phyloP scores from a whole-genome alignment of 2,113 vertebrate genomes.

The Asarcornis scutulata region DNA sequence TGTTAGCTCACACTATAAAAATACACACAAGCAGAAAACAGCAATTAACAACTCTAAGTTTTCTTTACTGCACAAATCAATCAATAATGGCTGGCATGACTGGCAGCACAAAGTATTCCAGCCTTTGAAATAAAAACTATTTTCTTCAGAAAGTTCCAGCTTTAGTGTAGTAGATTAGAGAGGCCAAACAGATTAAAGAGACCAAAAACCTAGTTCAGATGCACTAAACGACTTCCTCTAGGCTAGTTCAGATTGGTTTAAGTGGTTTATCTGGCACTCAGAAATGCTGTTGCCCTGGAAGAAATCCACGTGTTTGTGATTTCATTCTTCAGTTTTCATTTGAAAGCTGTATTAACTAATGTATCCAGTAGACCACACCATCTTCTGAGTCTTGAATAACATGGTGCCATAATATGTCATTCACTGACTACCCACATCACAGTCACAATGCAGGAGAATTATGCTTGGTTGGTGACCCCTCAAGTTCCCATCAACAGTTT shows the following conservation, averaged over 20 bases:
- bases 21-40: constrained; percentile 62
- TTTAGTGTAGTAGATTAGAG: not conserved
- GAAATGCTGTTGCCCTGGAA: constrained; percentile 19
- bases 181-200: constrained; percentile 7
- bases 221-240: not conserved
- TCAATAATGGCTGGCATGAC: constrained; percentile 52
- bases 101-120: constrained; percentile 46
- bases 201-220: not conserved
- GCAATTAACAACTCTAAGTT: constrained; percentile 59
- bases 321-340: constrained; percentile 17
- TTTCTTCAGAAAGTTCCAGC: constrained; percentile 23
- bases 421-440: constrained; percentile 57
- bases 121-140: constrained; percentile 19
- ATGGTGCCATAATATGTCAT: constrained; percentile 14
- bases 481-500: constrained; percentile 13
- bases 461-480: constrained; percentile 42
- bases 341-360: constrained; percentile 37
- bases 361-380: constrained; percentile 56
- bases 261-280: constrained; percentile 32
- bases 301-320: constrained; percentile 57
- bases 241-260: constrained; percentile 17
- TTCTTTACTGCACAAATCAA: constrained; percentile 47
- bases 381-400: constrained; percentile 50
- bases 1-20: constrained; percentile 55
- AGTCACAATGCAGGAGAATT: constrained; percentile 22